Evolutionary conservation across 2,888 invertebrate genomes (phyloP).

Genomic region (Drosophila phalerata): DNA sequence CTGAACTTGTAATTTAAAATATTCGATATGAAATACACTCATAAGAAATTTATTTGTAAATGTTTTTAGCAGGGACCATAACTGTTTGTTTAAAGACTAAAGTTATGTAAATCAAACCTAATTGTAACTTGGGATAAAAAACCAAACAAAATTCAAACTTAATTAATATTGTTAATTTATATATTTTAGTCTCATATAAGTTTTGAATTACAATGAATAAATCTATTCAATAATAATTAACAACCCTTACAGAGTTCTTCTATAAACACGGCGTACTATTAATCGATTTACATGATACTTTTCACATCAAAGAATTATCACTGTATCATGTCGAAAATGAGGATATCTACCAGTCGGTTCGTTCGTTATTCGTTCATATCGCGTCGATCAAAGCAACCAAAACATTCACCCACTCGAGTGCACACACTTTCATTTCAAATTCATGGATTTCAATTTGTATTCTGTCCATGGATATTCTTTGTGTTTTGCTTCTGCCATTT

Average conservation of each 20-base stretch:
- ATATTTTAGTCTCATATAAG: too few species aligned
- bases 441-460: slow-evolving; percentile 30
- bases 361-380: neutral
- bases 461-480: slow-evolving; percentile 3
- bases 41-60: neutral
- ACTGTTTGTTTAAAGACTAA: too few species aligned
- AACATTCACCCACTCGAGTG: slow-evolving; percentile 30
- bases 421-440: slow-evolving; percentile 23
- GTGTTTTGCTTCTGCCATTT: neutral
- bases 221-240: too few species aligned
- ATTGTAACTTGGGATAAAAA: too few species aligned
- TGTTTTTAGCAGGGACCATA: neutral
- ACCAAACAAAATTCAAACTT: too few species aligned
- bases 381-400: slow-evolving; percentile 25
- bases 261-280: too few species aligned
- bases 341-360: neutral
- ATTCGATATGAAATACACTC: slow-evolving; percentile 3
- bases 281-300: too few species aligned
- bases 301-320: too few species aligned
- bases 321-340: neutral
- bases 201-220: too few species aligned
- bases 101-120: too few species aligned
- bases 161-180: too few species aligned
- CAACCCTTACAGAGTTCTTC: too few species aligned
- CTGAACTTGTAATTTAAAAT: slow-evolving; percentile 27